Percentiles rank a stretch among this genome's conserved stretches.
Conservation (phyloP, 2,888 invertebrate species). For the Entomobrya proxima region DNA sequence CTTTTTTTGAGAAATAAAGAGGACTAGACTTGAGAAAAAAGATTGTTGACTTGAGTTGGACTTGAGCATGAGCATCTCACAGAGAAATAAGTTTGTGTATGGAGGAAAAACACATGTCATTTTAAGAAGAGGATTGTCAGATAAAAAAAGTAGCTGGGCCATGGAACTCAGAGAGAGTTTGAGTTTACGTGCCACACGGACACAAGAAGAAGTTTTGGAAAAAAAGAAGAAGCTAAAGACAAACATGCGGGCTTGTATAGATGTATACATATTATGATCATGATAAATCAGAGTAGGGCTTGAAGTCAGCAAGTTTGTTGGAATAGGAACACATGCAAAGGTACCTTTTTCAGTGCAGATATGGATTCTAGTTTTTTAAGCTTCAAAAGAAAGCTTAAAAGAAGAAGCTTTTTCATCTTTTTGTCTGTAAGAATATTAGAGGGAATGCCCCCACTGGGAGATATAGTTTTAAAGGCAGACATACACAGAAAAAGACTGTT, state of each 20-base stretch:
- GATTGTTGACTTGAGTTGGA: constrained; percentile 20
- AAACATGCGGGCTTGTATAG: not conserved
- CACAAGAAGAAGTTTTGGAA: too few species aligned
- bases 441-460: constrained; percentile 72
- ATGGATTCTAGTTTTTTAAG: constrained; percentile 56
- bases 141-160: constrained; percentile 46
- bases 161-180: too few species aligned
- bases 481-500: too few species aligned
- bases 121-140: constrained; percentile 60
- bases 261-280: constrained; percentile 15
- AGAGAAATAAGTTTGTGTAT: constrained; percentile 27
- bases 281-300: constrained; percentile 53
- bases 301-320: constrained; percentile 32
- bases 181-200: constrained; percentile 41
- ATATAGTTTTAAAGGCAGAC: constrained; percentile 67
- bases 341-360: not conserved
- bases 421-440: constrained; percentile 12
- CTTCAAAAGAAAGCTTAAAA: constrained; percentile 53
- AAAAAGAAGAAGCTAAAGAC: too few species aligned
- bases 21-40: not conserved
- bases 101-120: constrained; percentile 66
- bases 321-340: not conserved
- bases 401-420: constrained; percentile 31
- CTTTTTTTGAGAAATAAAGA: constrained; percentile 39
- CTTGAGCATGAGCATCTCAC: too few species aligned